phyloP scores from a whole-genome alignment of 2,888 invertebrate species.

The Lamellibrachia satsuma region DNA sequence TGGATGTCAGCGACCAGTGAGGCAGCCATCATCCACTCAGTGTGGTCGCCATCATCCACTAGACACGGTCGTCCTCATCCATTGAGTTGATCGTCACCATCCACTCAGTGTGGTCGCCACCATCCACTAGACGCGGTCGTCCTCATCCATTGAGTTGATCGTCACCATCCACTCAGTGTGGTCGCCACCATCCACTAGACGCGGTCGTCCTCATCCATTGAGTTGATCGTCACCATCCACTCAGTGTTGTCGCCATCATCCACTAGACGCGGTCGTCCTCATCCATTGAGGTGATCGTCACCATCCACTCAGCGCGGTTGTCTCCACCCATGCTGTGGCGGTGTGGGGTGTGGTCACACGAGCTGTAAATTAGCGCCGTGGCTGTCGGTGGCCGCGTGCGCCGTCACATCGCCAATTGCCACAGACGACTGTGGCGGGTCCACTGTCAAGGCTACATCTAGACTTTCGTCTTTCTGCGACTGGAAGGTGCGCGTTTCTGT shows the following conservation, averaged over 20 bases:
- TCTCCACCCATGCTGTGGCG: background rate
- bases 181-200: too few relatives aligned
- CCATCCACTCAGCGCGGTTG: background rate
- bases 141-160: too few relatives aligned
- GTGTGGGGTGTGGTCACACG: background rate
- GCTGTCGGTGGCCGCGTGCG: background rate
- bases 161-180: too few relatives aligned
- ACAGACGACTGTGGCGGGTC: background rate
- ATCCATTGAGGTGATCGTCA: background rate
- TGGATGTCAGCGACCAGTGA: background rate
- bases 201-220: background rate
- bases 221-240: background rate
- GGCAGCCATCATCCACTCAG: too few relatives aligned
- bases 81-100: too few relatives aligned
- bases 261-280: background rate
- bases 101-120: too few relatives aligned
- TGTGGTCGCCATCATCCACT: too few relatives aligned
- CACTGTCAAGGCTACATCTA: background rate
- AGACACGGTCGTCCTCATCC: too few relatives aligned
- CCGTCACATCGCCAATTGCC: background rate
- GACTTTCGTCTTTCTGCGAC: background rate
- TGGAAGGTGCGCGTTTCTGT: background rate
- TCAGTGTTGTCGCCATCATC: background rate
- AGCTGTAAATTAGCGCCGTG: background rate
- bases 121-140: too few relatives aligned